A percentile compares a stretch with the other conserved stretches of the same genome.
phyloP scores from a whole-genome alignment of 2,888 invertebrate species.

The Lysandra bellargus region DNA sequence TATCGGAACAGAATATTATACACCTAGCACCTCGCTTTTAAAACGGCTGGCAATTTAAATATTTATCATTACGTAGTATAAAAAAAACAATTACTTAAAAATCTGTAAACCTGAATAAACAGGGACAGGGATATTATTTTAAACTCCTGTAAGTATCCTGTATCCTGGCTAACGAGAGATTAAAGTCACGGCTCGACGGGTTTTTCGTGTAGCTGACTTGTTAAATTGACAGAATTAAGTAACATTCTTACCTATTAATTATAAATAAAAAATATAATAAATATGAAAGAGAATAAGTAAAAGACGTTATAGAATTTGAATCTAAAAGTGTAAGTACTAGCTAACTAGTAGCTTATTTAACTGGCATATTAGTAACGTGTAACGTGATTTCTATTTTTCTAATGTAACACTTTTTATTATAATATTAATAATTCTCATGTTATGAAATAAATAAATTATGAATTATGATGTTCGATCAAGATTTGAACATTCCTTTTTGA shows the following conservation, averaged over 20 bases:
- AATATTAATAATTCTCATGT: no score
- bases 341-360: no score
- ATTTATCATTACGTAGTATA: background rate
- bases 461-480: no score
- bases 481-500: background rate
- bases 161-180: slow-evolving; percentile 1
- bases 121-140: background rate
- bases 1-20: no score
- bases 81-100: background rate
- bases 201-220: background rate
- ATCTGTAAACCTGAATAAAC: background rate
- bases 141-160: background rate
- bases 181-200: slow-evolving; percentile 10
- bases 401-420: no score
- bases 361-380: no score
- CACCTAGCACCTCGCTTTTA: no score
- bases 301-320: background rate
- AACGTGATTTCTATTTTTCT: no score
- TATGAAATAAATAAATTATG: no score
- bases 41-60: no score
- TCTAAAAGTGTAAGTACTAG: no score
- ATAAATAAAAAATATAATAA: no score
- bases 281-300: background rate
- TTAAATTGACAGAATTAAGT: slow-evolving; percentile 3
- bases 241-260: background rate